Evolutionary conservation across 2,113 vertebrate species (phyloP), one percentile per base, ranked within the genome.

Genomic region (Podiceps cristatus): DNA sequence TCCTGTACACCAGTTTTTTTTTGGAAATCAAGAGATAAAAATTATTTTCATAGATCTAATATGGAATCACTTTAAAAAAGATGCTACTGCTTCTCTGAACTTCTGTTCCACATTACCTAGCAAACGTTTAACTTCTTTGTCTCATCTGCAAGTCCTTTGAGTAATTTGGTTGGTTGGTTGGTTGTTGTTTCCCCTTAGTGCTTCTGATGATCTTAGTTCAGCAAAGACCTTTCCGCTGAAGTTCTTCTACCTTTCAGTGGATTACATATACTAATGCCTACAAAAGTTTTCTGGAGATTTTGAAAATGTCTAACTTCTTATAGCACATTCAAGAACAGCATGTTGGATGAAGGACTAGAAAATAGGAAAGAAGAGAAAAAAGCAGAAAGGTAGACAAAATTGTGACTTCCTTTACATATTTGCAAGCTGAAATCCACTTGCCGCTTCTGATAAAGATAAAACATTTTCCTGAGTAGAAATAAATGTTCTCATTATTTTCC

Each of bases 1-100:
- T 77, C 9, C 5, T 28, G 5, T 42, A n/a, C 8, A 40, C 0
- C 0, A 1, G 13, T 42, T 33, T 3, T 35, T 33, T 3, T 35
- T 49, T 44, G 0, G 13, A 37, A 68, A 64, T 45, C 8, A 45
- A 74, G 25, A 49, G 3, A 45, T 33, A 75, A 75, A 50, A 50
- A 22, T 5, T 27, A 0, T 33, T 92, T 77, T 66, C 9, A 9
- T 33, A 9, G 5, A 5, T 33, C 16, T 90, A 23, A 66, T 37
- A 58, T 27, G 12, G 19, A 10, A 60, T 37, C 2, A 59, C 1
- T 3, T 71, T 4, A 13, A 50, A n/a, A 64, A 81, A 75, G 14
- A 37, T 64, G 6, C 1, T 59, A 58, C 37, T 64, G 5, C 3
- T 67, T 56, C 35, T 86, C 42, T 91, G n/a, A 68, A 80, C 8